phyloP scores from a whole-genome alignment of 2,113 vertebrate genomes.

The Seriola dumerili region DNA sequence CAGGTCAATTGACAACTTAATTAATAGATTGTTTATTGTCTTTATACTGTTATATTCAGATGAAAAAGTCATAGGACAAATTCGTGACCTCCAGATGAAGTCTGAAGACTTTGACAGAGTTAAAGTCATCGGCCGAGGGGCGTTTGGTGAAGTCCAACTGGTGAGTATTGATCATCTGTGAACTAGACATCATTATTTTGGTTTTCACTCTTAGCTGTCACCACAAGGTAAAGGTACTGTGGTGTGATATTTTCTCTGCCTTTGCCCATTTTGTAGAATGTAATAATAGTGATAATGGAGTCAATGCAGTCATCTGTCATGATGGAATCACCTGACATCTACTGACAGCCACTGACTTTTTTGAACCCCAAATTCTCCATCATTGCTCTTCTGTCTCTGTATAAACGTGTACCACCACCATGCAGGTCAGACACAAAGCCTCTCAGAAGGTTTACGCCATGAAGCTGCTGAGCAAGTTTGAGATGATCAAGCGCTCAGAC shows the following conservation, averaged over 20 bases:
- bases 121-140: constrained; percentile 98
- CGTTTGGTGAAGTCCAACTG: constrained; percentile 98
- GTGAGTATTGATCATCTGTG: constrained; percentile 82
- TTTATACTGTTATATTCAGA: constrained; percentile 83
- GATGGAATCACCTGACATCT: neutral
- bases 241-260: no score
- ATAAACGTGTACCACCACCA: neutral
- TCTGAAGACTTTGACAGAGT: constrained; percentile 98
- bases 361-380: neutral
- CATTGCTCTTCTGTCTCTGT: neutral
- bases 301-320: no score
- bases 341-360: neutral
- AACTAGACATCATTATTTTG: no score
- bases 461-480: constrained; percentile 99
- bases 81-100: constrained; percentile 95
- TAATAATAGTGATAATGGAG: no score
- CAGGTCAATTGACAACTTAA: neutral
- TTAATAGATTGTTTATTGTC: neutral
- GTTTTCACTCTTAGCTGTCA: no score
- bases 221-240: no score
- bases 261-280: no score
- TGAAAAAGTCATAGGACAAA: constrained; percentile 92
- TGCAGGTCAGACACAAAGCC: constrained; percentile 95
- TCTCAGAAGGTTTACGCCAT: constrained; percentile 98
- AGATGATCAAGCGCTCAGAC: constrained; percentile 99